Evolutionary conservation across 2,113 vertebrate genomes (phyloP), one percentile per base, ranked within the genome.

Genomic region (Callorhinus ursinus): DNA sequence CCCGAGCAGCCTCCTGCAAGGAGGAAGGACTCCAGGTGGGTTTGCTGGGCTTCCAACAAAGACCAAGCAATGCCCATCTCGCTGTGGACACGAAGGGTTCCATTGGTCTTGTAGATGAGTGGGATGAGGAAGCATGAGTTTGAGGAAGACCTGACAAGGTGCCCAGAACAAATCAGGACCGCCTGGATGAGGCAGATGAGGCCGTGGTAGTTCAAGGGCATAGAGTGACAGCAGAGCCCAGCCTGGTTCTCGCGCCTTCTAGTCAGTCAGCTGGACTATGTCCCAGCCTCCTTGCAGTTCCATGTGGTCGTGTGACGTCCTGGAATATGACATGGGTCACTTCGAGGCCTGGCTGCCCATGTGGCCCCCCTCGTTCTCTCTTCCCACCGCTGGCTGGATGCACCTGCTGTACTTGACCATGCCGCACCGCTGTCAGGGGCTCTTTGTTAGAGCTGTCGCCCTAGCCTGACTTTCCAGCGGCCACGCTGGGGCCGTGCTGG

Each of bases 401-500:
- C 39, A 36, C 36, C 31, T 1, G 12, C 31, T 14, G 13, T 21
- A 10, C 84, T n/a, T 26, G 59, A 18, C 13, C 10, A 0, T 42
- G 10, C 19, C 2, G 3, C 4, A 0, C n/a, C 1, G 2, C 46
- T 33, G 3, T 36, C 2, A 0, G 39, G 67, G 59, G 36, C 22
- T 55, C 82, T 13, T 46, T 36, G 19, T 77, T 31, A 28, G 53
- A 28, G 88, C 24, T 36, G 26, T 46, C 46, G 5, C 65, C 81
- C 76, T 2, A 19, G 59, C n/a, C 39, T 33, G 36, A 59, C 59
- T 59, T 1, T 28, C 46, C 16, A 13, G 4, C 46, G n/a, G 15
- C 77, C 39, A 26, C 21, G 4, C 46, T 28, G 69, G 69, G 16
- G 42, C 77, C 39, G 21, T 15, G 4, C 46, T 28, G 69, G 69